Base-by-base conservation (phyloP, 2,113 vertebrate genomes). In the Leptocoma aspasia region DNA sequence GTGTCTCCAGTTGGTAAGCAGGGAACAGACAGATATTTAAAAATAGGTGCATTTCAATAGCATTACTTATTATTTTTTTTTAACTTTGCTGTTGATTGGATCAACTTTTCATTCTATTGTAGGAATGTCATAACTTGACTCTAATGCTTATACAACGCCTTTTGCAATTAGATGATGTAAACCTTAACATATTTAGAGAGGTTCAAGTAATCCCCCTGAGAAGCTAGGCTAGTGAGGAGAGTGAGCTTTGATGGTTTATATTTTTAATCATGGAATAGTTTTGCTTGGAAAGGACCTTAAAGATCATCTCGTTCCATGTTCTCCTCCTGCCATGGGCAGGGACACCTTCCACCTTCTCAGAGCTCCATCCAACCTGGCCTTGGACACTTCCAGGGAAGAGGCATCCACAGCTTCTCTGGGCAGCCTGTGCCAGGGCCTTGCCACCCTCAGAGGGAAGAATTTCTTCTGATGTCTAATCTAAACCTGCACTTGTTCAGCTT, bases 81-180 rank as follows among this genome's bases (percentile, higher is more conserved):
- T 60, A 78, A 50, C 86, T 84, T 71, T 60, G 70, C 56, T 68
- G 59, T 77, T 96, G 96, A 92, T 92, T 87, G 72, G 93, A 76
- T 93, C 56, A 9, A 28, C 61, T 94, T 77, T 93, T 96, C 79
- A 50, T 42, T 89, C 82, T 96, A 54, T 95, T 94, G 71, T 50
- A 90, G 47, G 82, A 85, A 49, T 92, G 94, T 91, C 69, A 47
- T 87, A 78, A 81, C 78, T 87, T 97, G 85, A 94, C 91, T 95
- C 82, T 75, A 69, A 57, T 86, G 85, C 89, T 96, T 96, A 87
- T 76, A 92, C 88, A 96, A 97, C 81, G 94, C 86, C 91, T 95
- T 89, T 91, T 94, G 91, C 94, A 95, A 96, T 96, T 95, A 86
- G 75, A 93, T 96, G 97, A 97, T 81, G 92, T 95, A 95, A 95